Conservation (phyloP, 2,113 vertebrate species). For the Pica pica region DNA sequence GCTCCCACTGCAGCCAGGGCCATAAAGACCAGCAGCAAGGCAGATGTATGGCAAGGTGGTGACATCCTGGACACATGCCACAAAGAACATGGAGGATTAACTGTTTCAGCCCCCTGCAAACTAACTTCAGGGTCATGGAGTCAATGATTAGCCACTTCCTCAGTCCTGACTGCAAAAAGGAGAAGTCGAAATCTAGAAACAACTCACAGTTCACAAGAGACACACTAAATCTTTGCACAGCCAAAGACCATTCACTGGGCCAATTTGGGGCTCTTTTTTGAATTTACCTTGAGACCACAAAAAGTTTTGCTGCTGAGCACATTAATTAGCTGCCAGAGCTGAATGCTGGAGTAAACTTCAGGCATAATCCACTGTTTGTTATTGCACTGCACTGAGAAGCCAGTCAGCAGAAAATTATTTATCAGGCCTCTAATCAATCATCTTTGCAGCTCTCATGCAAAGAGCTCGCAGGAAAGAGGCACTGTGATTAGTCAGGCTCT, state of each 20-base stretch:
- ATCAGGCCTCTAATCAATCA: neutral
- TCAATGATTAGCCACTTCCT: neutral
- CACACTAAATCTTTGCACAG: neutral
- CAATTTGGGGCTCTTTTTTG: rapidly evolving
- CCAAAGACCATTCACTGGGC: neutral
- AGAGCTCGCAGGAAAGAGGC: neutral
- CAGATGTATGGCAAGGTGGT: neutral
- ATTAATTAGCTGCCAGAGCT: neutral
- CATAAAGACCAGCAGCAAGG: slow-evolving; percentile 27
- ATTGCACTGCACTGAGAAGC: neutral
- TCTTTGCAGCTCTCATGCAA: neutral
- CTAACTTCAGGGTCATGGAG: neutral
- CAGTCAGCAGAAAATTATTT: neutral
- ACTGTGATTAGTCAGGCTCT: neutral
- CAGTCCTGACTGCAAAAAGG: neutral
- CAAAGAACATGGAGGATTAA: neutral
- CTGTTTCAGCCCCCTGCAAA: neutral
- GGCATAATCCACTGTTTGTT: neutral
- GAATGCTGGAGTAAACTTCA: neutral
- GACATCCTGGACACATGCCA: slow-evolving; percentile 62
- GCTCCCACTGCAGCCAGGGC: neutral
- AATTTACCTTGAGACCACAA: neutral
- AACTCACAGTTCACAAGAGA: neutral
- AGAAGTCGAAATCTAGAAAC: neutral
- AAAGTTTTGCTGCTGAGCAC: neutral